Evolutionary conservation across 2,888 invertebrate species (phyloP), one percentile per base, ranked within the genome.

Genomic region (Diarsia dahlii): DNA sequence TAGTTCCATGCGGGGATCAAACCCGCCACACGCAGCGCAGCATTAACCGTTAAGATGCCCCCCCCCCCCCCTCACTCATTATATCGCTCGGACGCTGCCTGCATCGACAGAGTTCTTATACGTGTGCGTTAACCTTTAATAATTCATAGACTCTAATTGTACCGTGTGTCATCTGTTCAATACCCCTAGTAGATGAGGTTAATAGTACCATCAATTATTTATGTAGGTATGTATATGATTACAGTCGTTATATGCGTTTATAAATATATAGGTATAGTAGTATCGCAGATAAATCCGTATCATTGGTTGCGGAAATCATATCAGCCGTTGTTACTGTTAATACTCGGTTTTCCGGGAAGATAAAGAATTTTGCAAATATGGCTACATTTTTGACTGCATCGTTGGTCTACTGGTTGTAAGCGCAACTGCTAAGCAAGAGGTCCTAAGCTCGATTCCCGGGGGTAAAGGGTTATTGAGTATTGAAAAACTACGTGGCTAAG

Each of bases 331-430:
- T 50, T 72, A 18, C 3, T 52, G 46, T 48, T 71, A 65, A 52
- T 71, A 58, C 28, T 28, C n/a, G 28, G 39, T 74, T 78, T 78
- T 74, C 78, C 80, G 74, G 66, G 50, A 15, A 34, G 74, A 66
- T 80, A 46, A 64, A 15, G 10, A 15, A 3, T 18, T 56, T 64
- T 45, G 45, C 13, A 56, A n/a, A 54, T 18, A 28, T 62, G 0
- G 18, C 4, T 20, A 1, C 1, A 20, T 62, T 20, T 23, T 68
- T 39, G 28, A 28, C 28, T 28, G 28, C 28, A 28, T 28, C 28
- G 28, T 28, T 28, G 28, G 28, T 28, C 28, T 28, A 28, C 28
- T 28, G 28, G 28, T 28, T 28, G 28, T 2, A 28, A 28, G 28
- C 28, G 28, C 28, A 28, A 2, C 28, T 28, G 28, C 28, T 28